phyloP scores from a whole-genome alignment of 2,888 invertebrate genomes.

The Amphipyra tragopoginis region DNA sequence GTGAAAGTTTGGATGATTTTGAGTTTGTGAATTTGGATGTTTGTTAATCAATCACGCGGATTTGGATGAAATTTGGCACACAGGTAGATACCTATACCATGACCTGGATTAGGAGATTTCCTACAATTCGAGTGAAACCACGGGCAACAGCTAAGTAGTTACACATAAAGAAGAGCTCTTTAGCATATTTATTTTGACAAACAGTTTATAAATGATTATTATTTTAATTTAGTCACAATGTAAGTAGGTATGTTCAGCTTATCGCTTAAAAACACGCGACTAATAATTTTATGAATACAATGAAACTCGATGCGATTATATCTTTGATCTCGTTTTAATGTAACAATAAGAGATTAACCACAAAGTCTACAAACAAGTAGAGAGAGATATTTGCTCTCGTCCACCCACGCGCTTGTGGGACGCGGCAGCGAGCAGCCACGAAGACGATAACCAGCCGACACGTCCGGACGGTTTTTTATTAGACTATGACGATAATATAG shows the following conservation, averaged over 20 bases:
- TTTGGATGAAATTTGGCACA: no score
- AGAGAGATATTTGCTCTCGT: slow-evolving; percentile 44
- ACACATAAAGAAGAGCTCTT: no score
- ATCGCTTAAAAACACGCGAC: slow-evolving; percentile 15
- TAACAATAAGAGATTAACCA: slow-evolving; percentile 42
- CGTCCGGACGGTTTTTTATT: slow-evolving; percentile 17
- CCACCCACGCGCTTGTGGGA: slow-evolving; percentile 46
- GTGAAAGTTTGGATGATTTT: no score
- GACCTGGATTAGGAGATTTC: no score
- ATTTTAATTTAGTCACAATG: no score
- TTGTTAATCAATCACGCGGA: no score
- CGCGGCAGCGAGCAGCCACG: slow-evolving; percentile 13
- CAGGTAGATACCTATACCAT: no score
- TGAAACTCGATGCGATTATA: slow-evolving; percentile 28
- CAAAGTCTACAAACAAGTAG: slow-evolving; percentile 40
- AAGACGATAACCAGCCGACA: slow-evolving; percentile 37
- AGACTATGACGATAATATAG: slow-evolving; percentile 12
- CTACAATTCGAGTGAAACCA: no score
- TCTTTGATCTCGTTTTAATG: slow-evolving; percentile 37
- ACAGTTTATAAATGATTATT: no score
- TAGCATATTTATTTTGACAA: no score
- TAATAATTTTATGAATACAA: slow-evolving; percentile 28
- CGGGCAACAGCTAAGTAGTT: no score
- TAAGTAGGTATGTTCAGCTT: background rate
- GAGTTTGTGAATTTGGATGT: no score